Conservation (phyloP, 2,888 invertebrate species). For the Pachliopta kotzebuea region DNA sequence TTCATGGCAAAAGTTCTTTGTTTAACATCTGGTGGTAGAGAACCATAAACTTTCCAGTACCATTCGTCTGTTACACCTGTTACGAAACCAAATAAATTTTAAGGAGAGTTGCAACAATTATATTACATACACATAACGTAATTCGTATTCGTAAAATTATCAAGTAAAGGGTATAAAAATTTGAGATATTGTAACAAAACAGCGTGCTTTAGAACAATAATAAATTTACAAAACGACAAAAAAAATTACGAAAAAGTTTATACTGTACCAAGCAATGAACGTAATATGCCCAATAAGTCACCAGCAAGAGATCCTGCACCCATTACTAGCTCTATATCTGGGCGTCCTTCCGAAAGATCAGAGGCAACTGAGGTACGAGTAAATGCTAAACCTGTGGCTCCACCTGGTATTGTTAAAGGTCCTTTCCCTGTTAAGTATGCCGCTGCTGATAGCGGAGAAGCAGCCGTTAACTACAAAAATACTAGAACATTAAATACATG, state of each 20-base stretch:
- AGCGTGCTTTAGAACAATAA: too few relatives aligned
- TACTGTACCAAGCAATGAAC: constrained; percentile 80
- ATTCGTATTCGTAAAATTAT: too few relatives aligned
- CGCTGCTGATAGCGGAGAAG: constrained; percentile 79
- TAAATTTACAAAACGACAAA: background rate
- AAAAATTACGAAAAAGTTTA: background rate
- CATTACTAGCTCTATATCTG: constrained; percentile 90
- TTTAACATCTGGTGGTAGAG: constrained; percentile 57
- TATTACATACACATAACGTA: too few relatives aligned
- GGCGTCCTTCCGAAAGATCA: constrained; percentile 84
- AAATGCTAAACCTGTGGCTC: constrained; percentile 88
- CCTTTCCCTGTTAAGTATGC: constrained; percentile 84
- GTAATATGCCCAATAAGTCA: constrained; percentile 84
- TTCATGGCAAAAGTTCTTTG: constrained; percentile 85
- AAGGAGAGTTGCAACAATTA: background rate
- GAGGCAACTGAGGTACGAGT: constrained; percentile 82
- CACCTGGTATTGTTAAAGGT: constrained; percentile 88
- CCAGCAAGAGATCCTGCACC: constrained; percentile 88
- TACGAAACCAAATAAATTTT: background rate
- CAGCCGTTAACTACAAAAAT: constrained; percentile 53
- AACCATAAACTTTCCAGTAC: constrained; percentile 77
- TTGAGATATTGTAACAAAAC: too few relatives aligned
- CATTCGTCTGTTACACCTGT: constrained; percentile 81
- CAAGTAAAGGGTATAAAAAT: too few relatives aligned
- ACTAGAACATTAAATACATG: background rate